Evolutionary conservation across 2,113 vertebrate genomes (phyloP).

Genomic region (Nerophis lumbriciformis): DNA sequence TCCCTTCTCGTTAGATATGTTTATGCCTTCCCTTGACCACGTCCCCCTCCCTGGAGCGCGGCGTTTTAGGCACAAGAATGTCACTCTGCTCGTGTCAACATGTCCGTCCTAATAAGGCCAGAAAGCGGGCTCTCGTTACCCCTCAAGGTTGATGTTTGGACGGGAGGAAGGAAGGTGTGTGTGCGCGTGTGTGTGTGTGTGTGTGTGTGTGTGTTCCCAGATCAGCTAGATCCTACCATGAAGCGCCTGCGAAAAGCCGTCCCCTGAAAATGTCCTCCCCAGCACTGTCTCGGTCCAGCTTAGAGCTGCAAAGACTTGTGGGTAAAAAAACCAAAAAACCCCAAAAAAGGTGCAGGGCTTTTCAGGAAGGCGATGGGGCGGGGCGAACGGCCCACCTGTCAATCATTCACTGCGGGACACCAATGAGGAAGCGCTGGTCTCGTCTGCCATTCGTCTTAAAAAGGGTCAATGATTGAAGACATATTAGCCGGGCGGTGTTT

Average conservation of each 20-base stretch:
- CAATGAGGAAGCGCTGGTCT: slow-evolving; percentile 58
- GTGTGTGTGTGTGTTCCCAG: slow-evolving; percentile 15
- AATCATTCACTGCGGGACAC: slow-evolving; percentile 70
- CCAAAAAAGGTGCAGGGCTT: slow-evolving; percentile 24
- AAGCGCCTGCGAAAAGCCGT: slow-evolving; percentile 3
- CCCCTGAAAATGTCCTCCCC: slow-evolving; percentile 12
- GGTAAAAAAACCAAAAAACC: slow-evolving; percentile 42
- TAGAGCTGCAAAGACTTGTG: slow-evolving; percentile 37
- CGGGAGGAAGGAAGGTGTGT: slow-evolving; percentile 38
- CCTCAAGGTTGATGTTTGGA: slow-evolving; percentile 22
- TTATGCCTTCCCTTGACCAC: slow-evolving; percentile 10
- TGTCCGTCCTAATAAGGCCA: slow-evolving; percentile 42
- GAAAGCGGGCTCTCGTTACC: slow-evolving; percentile 1
- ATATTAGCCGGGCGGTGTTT: slow-evolving; percentile 15
- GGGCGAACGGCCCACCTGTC: slow-evolving; percentile 52
- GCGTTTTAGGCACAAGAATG: slow-evolving; percentile 12
- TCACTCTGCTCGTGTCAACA: slow-evolving; percentile 24
- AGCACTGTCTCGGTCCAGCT: slow-evolving; percentile 1
- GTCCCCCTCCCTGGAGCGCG: background rate
- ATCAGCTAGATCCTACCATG: slow-evolving; percentile 41
- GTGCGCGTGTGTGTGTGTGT: background rate
- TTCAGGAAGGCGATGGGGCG: slow-evolving; percentile 31
- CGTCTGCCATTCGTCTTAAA: slow-evolving; percentile 45
- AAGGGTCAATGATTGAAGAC: slow-evolving; percentile 61
- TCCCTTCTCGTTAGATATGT: slow-evolving; percentile 8